Percentiles rank a stretch among this genome's conserved stretches.
These are phyloP conservation scores for Metallyticus violacea DNA, from an alignment of 2,888 invertebrate genomes.

Conservation along the genomic window DNA sequence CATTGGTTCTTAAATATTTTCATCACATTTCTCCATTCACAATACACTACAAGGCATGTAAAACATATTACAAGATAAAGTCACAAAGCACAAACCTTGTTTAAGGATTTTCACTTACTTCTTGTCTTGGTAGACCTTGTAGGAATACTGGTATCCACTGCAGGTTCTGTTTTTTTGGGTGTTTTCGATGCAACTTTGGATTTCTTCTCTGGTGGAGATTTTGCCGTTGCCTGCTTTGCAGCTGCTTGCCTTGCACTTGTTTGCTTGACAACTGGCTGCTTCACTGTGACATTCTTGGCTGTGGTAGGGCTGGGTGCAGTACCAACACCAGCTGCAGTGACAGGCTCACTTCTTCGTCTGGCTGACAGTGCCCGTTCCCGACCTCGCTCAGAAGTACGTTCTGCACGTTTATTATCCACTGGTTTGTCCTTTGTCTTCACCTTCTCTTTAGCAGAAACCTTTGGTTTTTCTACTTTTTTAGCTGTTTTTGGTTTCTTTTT, in stretches of 20 bases:
- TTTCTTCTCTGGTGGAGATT: slow-evolving; percentile 24
- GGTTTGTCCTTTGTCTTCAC: slow-evolving; percentile 20
- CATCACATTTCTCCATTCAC: not conserved
- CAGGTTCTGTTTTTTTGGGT: slow-evolving; percentile 27
- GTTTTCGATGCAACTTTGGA: slow-evolving; percentile 12
- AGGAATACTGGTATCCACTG: slow-evolving; percentile 20
- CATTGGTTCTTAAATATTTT: not conserved
- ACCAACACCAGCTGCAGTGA: not conserved
- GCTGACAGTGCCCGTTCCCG: slow-evolving; percentile 13
- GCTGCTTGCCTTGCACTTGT: not conserved
- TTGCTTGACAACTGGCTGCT: slow-evolving; percentile 6
- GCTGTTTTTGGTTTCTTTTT: slow-evolving; percentile 4
- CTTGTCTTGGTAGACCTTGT: slow-evolving; percentile 30
- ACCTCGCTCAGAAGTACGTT: slow-evolving; percentile 16
- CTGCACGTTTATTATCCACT: slow-evolving; percentile 17
- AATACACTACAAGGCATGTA: not conserved
- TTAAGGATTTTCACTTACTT: slow-evolving; percentile 24
- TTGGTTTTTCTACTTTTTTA: slow-evolving; percentile 29
- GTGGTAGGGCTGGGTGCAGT: not conserved
- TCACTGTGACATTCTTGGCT: slow-evolving; percentile 14
- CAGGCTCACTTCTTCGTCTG: slow-evolving; percentile 22
- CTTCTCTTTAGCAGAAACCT: slow-evolving; percentile 19
- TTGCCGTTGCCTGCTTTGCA: slow-evolving; percentile 3
- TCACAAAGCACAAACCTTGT: not conserved
- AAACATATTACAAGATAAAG: no score